phyloP scores from a whole-genome alignment of 1,140 invertebrate species.

The Hyles vespertilio region DNA sequence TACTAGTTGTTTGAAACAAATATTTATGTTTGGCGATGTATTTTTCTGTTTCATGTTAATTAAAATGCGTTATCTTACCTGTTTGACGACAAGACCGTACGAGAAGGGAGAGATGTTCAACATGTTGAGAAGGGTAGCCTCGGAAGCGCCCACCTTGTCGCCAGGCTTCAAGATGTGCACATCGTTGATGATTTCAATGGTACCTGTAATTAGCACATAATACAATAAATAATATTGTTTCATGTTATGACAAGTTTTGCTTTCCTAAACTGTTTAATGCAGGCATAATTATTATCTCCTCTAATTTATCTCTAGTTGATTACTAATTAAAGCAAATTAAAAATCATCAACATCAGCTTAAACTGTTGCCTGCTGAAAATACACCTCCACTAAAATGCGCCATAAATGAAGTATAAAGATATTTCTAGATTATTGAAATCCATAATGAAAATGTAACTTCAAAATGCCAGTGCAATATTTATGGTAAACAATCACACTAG shows the following conservation, averaged over 20 bases:
- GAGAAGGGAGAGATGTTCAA: slow-evolving; percentile 99
- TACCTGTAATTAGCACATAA: slow-evolving; percentile 70
- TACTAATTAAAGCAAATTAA: too few relatives aligned
- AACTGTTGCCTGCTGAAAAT: too few relatives aligned
- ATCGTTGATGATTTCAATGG: slow-evolving; percentile 99
- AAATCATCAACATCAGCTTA: too few relatives aligned
- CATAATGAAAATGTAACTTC: slow-evolving; percentile 18
- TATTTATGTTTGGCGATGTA: too few relatives aligned
- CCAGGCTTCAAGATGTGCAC: slow-evolving; percentile 96
- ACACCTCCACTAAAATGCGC: too few relatives aligned
- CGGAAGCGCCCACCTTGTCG: slow-evolving; percentile 98
- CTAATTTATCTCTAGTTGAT: too few relatives aligned
- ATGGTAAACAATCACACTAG: slow-evolving; percentile 46
- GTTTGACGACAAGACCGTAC: slow-evolving; percentile 96
- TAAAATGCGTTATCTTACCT: slow-evolving; percentile 66
- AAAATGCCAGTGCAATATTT: slow-evolving; percentile 53
- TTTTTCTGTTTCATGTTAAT: neutral
- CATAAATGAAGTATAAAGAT: too few relatives aligned
- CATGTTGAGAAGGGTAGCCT: slow-evolving; percentile 99
- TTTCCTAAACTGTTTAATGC: too few relatives aligned
- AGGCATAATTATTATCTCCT: too few relatives aligned
- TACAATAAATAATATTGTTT: neutral
- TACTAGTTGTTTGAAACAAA: too few relatives aligned
- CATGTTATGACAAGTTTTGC: too few relatives aligned
- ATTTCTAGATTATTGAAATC: neutral